Evolutionary conservation across 2,888 invertebrate species (phyloP).

Genomic region (Eugnorisma glareosa): DNA sequence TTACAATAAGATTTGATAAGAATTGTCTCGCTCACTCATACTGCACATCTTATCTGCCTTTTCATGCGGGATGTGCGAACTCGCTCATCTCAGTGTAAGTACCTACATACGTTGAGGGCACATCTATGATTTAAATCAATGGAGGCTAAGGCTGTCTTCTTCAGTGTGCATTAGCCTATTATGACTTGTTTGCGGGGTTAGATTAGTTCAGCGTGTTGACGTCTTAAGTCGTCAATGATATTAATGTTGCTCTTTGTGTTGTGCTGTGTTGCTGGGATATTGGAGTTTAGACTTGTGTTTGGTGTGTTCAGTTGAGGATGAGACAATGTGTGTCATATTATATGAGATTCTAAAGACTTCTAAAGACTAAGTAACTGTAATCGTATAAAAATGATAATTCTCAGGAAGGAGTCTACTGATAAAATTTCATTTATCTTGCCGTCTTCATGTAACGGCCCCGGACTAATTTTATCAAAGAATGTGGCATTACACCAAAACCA

Average conservation of each 20-base stretch:
- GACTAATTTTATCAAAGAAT: background rate
- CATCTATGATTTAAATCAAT: constrained; percentile 1
- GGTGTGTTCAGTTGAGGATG: background rate
- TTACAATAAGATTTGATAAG: too few species aligned
- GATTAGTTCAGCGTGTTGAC: constrained; percentile 49
- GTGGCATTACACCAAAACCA: background rate
- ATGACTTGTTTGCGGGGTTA: constrained; percentile 50
- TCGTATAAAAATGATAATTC: background rate
- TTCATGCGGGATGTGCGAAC: too few species aligned
- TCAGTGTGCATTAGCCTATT: constrained; percentile 56
- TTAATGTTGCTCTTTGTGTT: constrained; percentile 50
- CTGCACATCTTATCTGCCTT: too few species aligned
- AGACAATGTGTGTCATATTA: background rate
- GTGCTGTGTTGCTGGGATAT: background rate
- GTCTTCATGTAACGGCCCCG: background rate
- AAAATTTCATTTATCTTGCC: background rate
- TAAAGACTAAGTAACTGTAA: background rate
- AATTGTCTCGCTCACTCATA: too few species aligned
- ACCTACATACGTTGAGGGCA: too few species aligned
- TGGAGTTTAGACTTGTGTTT: background rate
- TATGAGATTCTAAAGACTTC: background rate
- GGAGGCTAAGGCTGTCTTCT: constrained; percentile 8
- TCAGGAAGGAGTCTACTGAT: background rate
- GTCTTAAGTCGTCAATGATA: constrained; percentile 44
- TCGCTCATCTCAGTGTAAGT: background rate